phyloP scores from a whole-genome alignment of 2,888 invertebrate species.

The Panopea generosa region DNA sequence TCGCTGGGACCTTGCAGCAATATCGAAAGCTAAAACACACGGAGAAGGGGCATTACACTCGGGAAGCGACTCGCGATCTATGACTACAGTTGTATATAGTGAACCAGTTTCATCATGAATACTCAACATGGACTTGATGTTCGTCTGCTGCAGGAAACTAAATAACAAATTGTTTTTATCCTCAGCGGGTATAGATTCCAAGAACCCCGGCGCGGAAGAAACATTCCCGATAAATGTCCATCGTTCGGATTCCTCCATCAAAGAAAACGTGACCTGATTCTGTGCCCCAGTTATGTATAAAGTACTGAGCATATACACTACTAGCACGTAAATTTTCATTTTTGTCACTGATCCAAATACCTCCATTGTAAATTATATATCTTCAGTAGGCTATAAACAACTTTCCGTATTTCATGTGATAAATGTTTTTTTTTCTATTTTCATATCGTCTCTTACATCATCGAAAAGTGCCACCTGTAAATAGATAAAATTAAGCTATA shows the following conservation, averaged over 20 bases:
- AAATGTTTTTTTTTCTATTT: too few relatives aligned
- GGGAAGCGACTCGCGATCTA: conserved; percentile 62
- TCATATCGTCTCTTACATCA: too few relatives aligned
- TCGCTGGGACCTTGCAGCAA: conserved; percentile 65
- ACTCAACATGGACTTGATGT: conserved; percentile 57
- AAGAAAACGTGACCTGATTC: conserved; percentile 45
- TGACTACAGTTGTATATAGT: conserved; percentile 58
- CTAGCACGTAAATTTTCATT: neutral
- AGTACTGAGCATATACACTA: conserved; percentile 16
- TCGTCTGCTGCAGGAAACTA: conserved; percentile 57
- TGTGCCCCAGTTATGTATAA: conserved; percentile 22
- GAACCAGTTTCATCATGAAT: conserved; percentile 61
- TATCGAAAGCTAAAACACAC: conserved; percentile 70
- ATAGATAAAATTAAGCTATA: too few relatives aligned
- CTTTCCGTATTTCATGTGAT: too few relatives aligned
- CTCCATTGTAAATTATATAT: neutral
- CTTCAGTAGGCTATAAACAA: neutral
- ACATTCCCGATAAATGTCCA: conserved; percentile 59
- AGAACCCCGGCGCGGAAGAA: conserved; percentile 49
- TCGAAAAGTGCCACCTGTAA: too few relatives aligned
- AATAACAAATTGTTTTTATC: conserved; percentile 46
- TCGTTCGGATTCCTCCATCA: conserved; percentile 36
- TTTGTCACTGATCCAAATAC: too few relatives aligned
- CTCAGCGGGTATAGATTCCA: conserved; percentile 40
- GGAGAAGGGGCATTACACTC: conserved; percentile 56